Evolutionary conservation across 2,113 vertebrate genomes (phyloP).

Genomic region (Suncus etruscus): DNA sequence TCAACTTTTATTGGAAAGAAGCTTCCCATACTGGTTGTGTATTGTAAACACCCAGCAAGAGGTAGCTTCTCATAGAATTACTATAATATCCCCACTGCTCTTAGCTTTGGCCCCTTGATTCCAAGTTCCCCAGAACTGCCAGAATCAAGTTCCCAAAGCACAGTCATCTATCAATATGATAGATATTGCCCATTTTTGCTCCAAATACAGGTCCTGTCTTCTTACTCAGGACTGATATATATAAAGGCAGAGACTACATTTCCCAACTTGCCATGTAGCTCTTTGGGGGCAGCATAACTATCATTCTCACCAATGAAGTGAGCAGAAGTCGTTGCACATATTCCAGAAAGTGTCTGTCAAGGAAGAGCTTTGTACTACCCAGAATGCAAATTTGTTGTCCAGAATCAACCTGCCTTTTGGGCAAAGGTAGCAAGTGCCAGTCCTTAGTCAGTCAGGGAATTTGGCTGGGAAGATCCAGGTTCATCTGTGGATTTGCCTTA

Average conservation of each 20-base stretch:
- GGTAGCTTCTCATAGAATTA: background rate
- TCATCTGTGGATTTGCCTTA: background rate
- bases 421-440: too few relatives aligned
- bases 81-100: background rate
- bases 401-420: background rate
- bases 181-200: background rate
- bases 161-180: background rate
- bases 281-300: background rate
- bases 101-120: background rate
- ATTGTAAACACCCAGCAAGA: background rate
- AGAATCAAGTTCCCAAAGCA: background rate
- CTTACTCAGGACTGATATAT: background rate
- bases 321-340: background rate
- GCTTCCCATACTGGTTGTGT: background rate
- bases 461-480: too few relatives aligned
- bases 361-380: background rate
- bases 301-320: background rate
- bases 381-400: background rate
- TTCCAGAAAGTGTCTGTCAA: background rate
- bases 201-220: background rate
- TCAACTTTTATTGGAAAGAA: background rate
- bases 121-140: background rate
- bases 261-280: background rate
- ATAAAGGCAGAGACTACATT: background rate
- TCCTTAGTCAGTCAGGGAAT: background rate